Evolutionary conservation across 1,140 invertebrate species (phyloP).

Genomic region (Dufourea novaeangliae): DNA sequence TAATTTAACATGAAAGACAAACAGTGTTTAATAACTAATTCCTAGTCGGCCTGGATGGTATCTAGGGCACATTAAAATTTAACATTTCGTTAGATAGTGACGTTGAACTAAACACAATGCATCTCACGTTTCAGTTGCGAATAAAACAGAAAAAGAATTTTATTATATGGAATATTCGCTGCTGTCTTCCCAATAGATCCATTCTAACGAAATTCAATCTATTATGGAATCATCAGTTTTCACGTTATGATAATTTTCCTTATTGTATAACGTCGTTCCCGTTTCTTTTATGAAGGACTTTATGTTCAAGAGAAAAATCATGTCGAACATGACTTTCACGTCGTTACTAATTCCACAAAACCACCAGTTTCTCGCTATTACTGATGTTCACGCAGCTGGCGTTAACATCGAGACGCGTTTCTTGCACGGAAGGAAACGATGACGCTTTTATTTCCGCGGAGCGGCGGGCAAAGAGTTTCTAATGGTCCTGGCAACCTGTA

Average conservation of each 20-base stretch:
- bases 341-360: neutral
- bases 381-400: conserved; percentile 9
- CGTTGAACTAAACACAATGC: too few relatives aligned
- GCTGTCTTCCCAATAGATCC: neutral
- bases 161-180: neutral
- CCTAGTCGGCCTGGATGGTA: neutral
- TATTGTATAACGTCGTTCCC: neutral
- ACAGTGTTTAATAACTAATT: neutral
- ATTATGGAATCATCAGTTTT: neutral
- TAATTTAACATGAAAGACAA: neutral
- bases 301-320: neutral
- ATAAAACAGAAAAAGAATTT: neutral
- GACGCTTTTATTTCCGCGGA: neutral
- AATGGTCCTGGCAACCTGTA: neutral
- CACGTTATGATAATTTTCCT: neutral
- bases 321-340: conserved; percentile 27
- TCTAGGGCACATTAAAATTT: neutral
- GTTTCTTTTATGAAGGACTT: neutral
- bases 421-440: conserved; percentile 1
- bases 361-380: neutral
- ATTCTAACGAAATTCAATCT: neutral
- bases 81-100: neutral
- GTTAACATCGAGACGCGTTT: neutral
- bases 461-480: conserved; percentile 4
- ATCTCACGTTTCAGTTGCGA: neutral